Evolutionary conservation across 92 coral and sea anemone species (phyloP), one percentile per base, ranked within the genome.

Genomic region (Heliopora coerulea): DNA sequence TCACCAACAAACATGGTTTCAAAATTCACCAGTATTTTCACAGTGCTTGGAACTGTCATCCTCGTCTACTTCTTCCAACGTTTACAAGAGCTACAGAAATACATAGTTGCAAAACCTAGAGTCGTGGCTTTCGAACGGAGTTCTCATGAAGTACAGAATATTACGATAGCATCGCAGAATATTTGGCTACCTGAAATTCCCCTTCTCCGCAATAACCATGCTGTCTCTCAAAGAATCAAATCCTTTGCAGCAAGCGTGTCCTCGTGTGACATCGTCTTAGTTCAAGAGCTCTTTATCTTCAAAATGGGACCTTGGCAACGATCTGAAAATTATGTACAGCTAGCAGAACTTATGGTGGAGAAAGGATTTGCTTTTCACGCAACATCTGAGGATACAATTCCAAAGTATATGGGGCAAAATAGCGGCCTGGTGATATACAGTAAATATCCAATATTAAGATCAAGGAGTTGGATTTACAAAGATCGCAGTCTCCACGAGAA

Each of bases 391-490:
- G 86, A 79, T 31, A 77, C 86, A 32, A 74, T 84, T 10, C 88
- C 96, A 0, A 66, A 78, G 27, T 52, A 68, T 1, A 28, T 88
- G 33, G 90, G 96, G 1, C 85, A 90, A 26, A 77, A 61, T 28
- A 84, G 67, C 49, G 96, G 92, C 17, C 48, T 90, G 18, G 83
- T 83, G 58, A 85, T 85, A 14, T 90, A 87, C 26, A 90, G 96
- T 62, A 86, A 84, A 56, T 59, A 85, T 18, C 90, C 88, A 27
- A 46, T 90, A 1, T 24, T 28, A 42, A 54, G 44, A 40, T 59
- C 86, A 56, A 57, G 59, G 24, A 65, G 86, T 17, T 78, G 54
- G n/a, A 59, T 39, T 42, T 90, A 46, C 33, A 54, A 70, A 3
- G 58, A 79, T 48, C 74, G 76, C 0, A 81, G 69, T 17, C 54